Evolutionary conservation across 2,888 invertebrate species (phyloP).

Genomic region (Strigamia maritima): DNA sequence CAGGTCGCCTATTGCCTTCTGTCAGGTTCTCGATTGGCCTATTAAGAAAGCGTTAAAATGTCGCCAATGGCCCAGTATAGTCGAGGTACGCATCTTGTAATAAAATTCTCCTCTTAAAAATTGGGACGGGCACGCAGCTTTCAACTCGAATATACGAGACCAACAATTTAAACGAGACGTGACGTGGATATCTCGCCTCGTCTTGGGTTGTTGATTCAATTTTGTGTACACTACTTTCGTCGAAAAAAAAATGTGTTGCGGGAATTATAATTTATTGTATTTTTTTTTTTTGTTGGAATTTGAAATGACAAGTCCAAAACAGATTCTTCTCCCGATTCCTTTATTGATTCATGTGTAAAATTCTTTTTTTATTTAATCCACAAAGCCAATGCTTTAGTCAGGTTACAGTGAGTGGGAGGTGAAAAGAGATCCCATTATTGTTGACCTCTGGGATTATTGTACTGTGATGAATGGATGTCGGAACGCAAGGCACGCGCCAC

Average conservation of each 20-base stretch:
- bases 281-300: no score
- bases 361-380: background rate
- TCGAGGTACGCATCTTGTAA: constrained; percentile 11
- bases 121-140: background rate
- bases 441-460: constrained; percentile 32
- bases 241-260: background rate
- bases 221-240: background rate
- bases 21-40: constrained; percentile 6
- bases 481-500: constrained; percentile 34
- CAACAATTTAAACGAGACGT: background rate
- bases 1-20: constrained; percentile 28
- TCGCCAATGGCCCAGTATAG: constrained; percentile 19
- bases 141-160: background rate
- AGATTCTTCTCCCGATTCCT: no score
- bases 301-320: no score
- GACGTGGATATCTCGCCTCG: background rate
- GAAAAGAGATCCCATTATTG: constrained; percentile 26
- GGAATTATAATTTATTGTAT: background rate
- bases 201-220: constrained; percentile 1
- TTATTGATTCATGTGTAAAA: no score
- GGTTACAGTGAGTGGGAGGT: background rate
- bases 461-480: constrained; percentile 26
- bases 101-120: constrained; percentile 23
- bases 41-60: constrained; percentile 28
- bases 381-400: background rate